phyloP scores from a whole-genome alignment of 2,113 vertebrate species.

The Columba livia region DNA sequence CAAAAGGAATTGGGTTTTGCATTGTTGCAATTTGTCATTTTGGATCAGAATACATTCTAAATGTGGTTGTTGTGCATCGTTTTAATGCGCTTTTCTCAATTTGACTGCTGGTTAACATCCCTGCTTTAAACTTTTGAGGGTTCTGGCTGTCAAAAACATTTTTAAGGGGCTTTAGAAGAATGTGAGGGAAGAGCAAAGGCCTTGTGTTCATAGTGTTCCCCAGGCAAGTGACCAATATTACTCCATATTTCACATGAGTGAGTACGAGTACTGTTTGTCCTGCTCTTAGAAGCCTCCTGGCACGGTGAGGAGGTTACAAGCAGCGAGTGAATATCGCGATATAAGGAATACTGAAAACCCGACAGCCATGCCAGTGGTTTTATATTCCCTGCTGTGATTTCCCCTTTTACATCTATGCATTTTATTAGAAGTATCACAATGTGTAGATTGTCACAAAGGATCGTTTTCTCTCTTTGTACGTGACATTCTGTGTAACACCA shows the following conservation, averaged over 20 bases:
- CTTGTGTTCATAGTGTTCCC: background rate
- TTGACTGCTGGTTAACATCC: background rate
- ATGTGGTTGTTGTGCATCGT: no score
- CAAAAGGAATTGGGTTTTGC: no score
- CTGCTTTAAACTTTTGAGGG: background rate
- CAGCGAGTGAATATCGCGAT: background rate
- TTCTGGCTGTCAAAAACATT: background rate
- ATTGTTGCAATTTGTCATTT: no score
- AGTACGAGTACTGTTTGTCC: background rate
- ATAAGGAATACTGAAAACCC: background rate
- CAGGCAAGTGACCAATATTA: background rate
- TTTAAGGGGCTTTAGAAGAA: background rate
- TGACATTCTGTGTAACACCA: background rate
- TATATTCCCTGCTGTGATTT: background rate
- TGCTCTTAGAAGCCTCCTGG: background rate
- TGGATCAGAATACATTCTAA: no score
- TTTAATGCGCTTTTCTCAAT: background rate
- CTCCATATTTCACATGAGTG: background rate
- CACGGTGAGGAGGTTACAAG: background rate
- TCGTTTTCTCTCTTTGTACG: background rate
- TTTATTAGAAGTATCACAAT: background rate
- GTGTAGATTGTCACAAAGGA: background rate
- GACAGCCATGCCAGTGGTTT: fast-evolving
- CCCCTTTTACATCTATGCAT: background rate
- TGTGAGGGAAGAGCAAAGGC: background rate